Evolutionary conservation across 2,888 invertebrate species (phyloP).

Genomic region (Sacculina carcini): DNA sequence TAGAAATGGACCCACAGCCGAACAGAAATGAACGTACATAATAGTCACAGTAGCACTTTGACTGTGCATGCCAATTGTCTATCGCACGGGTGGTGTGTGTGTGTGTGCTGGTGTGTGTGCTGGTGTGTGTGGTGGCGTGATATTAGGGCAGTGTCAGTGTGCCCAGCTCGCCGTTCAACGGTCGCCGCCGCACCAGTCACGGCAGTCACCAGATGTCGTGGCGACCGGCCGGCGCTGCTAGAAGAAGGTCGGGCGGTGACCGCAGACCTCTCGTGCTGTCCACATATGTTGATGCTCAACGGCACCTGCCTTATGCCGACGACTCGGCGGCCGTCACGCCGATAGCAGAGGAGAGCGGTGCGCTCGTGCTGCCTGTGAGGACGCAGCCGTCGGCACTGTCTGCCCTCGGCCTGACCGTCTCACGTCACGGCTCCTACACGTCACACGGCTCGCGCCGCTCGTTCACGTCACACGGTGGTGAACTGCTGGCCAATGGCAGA

Average conservation of each 20-base stretch:
- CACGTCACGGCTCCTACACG: constrained; percentile 80
- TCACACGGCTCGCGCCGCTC: constrained; percentile 79
- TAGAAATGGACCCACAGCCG: too few species aligned
- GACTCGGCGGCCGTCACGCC: constrained; percentile 93
- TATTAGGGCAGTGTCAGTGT: constrained; percentile 77
- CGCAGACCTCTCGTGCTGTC: constrained; percentile 77
- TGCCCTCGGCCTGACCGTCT: constrained; percentile 25
- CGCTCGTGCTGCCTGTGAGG: constrained; percentile 37
- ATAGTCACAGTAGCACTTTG: too few species aligned
- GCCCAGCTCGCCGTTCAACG: constrained; percentile 86
- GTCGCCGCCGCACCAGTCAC: constrained; percentile 52
- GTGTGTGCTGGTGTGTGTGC: neutral
- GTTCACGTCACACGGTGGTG: constrained; percentile 80
- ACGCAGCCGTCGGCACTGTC: constrained; percentile 31
- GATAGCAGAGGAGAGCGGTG: constrained; percentile 84
- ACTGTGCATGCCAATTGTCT: too few species aligned
- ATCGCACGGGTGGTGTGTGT: too few species aligned
- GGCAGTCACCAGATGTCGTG: constrained; percentile 71
- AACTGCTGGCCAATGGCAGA: constrained; percentile 43
- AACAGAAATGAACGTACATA: too few species aligned
- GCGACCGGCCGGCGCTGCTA: constrained; percentile 25
- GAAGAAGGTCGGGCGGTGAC: constrained; percentile 53
- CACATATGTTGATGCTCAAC: constrained; percentile 51
- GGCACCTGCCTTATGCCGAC: constrained; percentile 87
- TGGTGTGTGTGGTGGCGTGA: neutral